Evolutionary conservation across 2,888 invertebrate species (phyloP).

Genomic region (Strigamia maritima): DNA sequence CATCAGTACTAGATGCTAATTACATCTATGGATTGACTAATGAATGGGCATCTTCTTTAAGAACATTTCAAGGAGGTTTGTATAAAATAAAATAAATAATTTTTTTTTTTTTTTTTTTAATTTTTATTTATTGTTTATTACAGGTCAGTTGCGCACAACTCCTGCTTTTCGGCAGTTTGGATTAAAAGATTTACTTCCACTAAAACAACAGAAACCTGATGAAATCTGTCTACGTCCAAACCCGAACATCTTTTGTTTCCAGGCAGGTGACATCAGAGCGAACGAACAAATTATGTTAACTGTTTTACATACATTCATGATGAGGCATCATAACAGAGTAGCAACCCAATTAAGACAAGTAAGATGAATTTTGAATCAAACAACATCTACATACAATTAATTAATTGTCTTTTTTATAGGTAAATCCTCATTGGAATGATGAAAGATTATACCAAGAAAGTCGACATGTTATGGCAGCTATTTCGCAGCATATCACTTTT

Average conservation of each 20-base stretch:
- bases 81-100: too few relatives aligned
- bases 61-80: constrained; percentile 46
- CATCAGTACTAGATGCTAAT: constrained; percentile 46
- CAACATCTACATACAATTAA: too few relatives aligned
- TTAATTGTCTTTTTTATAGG: constrained; percentile 22
- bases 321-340: constrained; percentile 42
- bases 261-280: constrained; percentile 60
- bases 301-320: constrained; percentile 42
- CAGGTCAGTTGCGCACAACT: constrained; percentile 80
- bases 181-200: constrained; percentile 78
- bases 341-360: constrained; percentile 22
- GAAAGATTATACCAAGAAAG: constrained; percentile 43
- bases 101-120: too few relatives aligned
- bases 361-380: background rate
- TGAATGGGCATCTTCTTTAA: constrained; percentile 54
- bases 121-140: background rate
- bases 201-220: constrained; percentile 86
- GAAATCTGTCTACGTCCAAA: constrained; percentile 89
- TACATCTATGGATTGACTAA: constrained; percentile 46
- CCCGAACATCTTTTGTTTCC: constrained; percentile 85
- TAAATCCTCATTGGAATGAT: constrained; percentile 43
- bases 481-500: constrained; percentile 54
- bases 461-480: constrained; percentile 49
- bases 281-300: constrained; percentile 43
- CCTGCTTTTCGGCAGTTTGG: constrained; percentile 83